phyloP scores from a whole-genome alignment of 2,797 vertebrate genomes.

The Ambastaia sidthimunki region DNA sequence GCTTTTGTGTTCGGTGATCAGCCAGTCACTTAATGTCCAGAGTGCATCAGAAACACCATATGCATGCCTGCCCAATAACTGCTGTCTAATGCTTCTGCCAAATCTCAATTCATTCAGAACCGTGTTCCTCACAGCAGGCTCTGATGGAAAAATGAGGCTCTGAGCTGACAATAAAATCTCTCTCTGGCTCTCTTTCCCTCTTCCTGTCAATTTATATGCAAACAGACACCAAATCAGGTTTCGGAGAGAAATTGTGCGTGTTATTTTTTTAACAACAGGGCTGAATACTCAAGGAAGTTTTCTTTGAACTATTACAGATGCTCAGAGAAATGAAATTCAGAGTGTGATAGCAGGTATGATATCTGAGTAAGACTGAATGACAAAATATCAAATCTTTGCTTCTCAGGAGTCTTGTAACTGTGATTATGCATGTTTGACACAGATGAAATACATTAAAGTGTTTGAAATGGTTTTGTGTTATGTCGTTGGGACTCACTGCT shows the following conservation, averaged over 20 bases:
- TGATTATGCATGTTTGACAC: not conserved
- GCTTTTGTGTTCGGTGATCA: too few species aligned
- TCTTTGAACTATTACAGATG: slow-evolving; percentile 2
- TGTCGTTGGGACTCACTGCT: slow-evolving; percentile 82
- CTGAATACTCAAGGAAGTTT: not conserved
- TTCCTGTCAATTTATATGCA: not conserved
- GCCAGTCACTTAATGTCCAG: too few species aligned
- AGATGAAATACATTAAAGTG: not conserved
- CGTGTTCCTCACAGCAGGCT: too few species aligned
- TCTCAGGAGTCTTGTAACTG: not conserved
- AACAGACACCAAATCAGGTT: not conserved
- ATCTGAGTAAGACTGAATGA: slow-evolving; percentile 22
- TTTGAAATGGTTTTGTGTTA: not conserved
- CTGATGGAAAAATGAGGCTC: too few species aligned
- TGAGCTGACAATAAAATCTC: too few species aligned
- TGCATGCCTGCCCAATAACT: too few species aligned
- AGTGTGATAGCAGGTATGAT: slow-evolving; percentile 25
- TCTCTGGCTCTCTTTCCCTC: not conserved
- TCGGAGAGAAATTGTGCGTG: not conserved
- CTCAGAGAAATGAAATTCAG: slow-evolving; percentile 2
- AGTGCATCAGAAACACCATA: too few species aligned
- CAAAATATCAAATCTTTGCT: not conserved
- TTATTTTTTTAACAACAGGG: not conserved
- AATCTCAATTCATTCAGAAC: too few species aligned
- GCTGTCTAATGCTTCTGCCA: too few species aligned